A percentile compares a stretch with the other conserved stretches of the same genome.
Evolutionary conservation across 2,888 invertebrate genomes (phyloP).

Genomic region (Monoplex corrugatus): DNA sequence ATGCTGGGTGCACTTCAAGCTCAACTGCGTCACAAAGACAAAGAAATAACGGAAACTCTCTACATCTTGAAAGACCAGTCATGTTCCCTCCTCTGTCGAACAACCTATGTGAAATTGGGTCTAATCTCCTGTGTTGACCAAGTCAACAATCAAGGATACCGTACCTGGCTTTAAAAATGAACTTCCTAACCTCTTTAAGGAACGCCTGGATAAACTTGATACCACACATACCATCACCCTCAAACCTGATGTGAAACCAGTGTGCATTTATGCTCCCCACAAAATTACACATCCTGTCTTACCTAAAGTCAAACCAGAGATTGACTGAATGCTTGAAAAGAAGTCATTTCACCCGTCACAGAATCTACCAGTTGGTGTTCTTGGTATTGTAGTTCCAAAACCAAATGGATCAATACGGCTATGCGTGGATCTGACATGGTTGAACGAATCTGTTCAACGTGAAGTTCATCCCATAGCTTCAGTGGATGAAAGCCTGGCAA

Average conservation of each 20-base stretch:
- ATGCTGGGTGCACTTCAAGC: conserved; percentile 5
- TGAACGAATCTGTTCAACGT: background rate
- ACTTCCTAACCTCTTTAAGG: background rate
- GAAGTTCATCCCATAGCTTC: background rate
- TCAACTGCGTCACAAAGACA: conserved; percentile 4
- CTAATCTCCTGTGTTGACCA: background rate
- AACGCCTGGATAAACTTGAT: background rate
- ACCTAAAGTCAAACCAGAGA: conserved; percentile 29
- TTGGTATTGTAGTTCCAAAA: background rate
- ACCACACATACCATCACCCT: background rate
- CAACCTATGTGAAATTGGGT: background rate
- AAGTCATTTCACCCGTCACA: conserved; percentile 50
- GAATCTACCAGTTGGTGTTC: background rate
- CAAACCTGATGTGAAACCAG: background rate
- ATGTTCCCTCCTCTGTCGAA: background rate
- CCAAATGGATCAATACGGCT: background rate
- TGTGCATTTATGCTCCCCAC: background rate
- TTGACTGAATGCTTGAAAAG: conserved; percentile 40
- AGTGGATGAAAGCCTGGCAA: background rate
- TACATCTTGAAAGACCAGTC: conserved; percentile 24
- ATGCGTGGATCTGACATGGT: background rate
- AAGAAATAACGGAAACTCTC: background rate
- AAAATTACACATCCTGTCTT: conserved; percentile 8
- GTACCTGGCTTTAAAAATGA: background rate
- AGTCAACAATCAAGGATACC: background rate